Conservation (phyloP, 2,113 vertebrate species). For the Oncorhynchus kisutch region DNA sequence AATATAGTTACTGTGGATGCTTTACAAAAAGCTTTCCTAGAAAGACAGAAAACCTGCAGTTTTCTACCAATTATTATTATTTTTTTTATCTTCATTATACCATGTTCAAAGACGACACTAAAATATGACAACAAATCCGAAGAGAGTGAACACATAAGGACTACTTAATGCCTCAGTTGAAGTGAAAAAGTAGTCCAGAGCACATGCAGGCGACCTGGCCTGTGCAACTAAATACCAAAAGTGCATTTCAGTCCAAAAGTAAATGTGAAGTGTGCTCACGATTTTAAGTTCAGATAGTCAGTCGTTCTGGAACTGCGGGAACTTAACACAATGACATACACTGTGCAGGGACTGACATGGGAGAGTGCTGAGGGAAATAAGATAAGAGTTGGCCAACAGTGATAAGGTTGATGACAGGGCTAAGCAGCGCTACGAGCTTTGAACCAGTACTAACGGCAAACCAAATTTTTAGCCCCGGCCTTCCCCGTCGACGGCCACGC, state of each 20-base stretch:
- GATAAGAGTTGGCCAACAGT: not conserved
- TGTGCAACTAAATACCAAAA: not conserved
- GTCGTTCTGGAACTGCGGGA: not conserved
- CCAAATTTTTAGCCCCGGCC: not conserved
- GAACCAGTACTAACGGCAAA: not conserved
- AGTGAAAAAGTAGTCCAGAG: not conserved
- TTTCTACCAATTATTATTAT: not conserved
- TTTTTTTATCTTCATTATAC: not conserved
- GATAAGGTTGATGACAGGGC: not conserved
- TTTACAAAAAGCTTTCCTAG: not conserved
- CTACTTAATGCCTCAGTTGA: not conserved
- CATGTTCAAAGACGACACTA: too few species aligned
- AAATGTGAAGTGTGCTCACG: conserved; percentile 3
- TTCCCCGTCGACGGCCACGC: not conserved
- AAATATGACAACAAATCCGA: not conserved
- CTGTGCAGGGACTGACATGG: not conserved
- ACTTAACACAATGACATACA: conserved; percentile 9
- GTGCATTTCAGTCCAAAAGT: not conserved
- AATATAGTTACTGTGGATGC: not conserved
- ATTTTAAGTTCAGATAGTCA: conserved; percentile 8
- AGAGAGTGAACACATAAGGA: not conserved
- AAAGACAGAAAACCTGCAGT: too few species aligned
- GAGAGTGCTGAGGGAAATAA: not conserved
- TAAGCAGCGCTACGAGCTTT: not conserved
- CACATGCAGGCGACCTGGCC: not conserved